These are phyloP conservation scores for Tonatia bakeri DNA, from an alignment of 2,113 vertebrate genomes.

Conservation along the genomic window DNA sequence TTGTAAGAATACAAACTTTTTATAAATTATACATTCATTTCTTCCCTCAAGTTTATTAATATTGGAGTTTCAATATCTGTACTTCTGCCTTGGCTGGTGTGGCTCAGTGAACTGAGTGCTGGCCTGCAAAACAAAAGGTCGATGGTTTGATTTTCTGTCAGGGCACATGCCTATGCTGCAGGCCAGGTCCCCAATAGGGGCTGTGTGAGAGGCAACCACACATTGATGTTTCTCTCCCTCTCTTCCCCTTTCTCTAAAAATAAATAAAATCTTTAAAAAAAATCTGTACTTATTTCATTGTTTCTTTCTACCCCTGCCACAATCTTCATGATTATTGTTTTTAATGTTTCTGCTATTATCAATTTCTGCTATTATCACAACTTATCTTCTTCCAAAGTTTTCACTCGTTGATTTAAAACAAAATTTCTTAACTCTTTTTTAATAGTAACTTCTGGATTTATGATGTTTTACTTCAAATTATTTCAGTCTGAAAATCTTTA, in stretches of 20 bases:
- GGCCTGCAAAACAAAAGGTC: no score
- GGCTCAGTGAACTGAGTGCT: no score
- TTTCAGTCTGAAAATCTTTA: constrained; percentile 17
- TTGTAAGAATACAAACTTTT: neutral
- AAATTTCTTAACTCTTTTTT: neutral
- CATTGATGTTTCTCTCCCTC: no score
- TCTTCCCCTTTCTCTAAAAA: no score
- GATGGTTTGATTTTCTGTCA: no score
- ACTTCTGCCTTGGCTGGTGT: neutral
- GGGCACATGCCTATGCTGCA: no score
- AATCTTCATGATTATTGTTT: constrained; percentile 8
- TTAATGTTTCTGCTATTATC: neutral
- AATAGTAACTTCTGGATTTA: neutral
- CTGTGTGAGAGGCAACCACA: no score
- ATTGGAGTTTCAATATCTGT: neutral
- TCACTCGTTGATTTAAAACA: constrained; percentile 10
- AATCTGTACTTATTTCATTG: neutral
- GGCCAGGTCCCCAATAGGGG: no score
- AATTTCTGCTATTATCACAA: neutral
- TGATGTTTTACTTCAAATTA: neutral
- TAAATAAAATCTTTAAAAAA: no score
- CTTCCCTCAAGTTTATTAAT: neutral
- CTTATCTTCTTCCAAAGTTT: neutral
- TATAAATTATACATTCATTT: neutral
- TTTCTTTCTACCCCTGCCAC: neutral